Conservation (phyloP, 2,888 invertebrate species). For the Ophion ellenae region DNA sequence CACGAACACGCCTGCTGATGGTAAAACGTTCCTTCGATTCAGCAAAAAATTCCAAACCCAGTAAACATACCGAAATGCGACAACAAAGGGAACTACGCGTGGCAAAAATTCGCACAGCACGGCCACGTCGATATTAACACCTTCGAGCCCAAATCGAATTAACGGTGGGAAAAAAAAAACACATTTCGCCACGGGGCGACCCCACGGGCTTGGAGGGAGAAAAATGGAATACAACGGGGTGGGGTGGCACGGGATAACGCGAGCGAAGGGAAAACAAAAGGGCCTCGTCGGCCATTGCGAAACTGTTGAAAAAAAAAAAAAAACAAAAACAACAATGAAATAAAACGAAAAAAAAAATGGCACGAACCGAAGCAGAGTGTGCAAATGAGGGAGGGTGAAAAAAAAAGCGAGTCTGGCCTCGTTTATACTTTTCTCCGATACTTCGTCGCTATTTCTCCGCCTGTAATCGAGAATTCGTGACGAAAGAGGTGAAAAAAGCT, state of each 20-base stretch:
- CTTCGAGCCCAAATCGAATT: constrained; percentile 67
- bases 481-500: background rate
- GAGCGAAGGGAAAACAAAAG: constrained; percentile 40
- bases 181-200: background rate
- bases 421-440: constrained; percentile 24
- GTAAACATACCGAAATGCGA: background rate
- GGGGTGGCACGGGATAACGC: constrained; percentile 4
- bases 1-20: background rate
- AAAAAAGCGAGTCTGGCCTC: constrained; percentile 9
- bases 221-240: background rate
- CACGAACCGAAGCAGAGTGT: constrained; percentile 22
- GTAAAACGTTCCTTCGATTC: background rate
- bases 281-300: constrained; percentile 45
- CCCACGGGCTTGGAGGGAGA: background rate
- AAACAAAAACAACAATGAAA: background rate
- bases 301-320: constrained; percentile 17
- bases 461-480: constrained; percentile 16
- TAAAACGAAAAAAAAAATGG: background rate
- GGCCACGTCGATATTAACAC: constrained; percentile 68
- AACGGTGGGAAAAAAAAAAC: constrained; percentile 48
- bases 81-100: background rate
- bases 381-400: constrained; percentile 29
- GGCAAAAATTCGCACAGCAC: too few species aligned
- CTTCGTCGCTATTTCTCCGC: constrained; percentile 2
- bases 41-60: background rate